phyloP scores from a whole-genome alignment of 2,113 vertebrate species.

The Panthera tigris region DNA sequence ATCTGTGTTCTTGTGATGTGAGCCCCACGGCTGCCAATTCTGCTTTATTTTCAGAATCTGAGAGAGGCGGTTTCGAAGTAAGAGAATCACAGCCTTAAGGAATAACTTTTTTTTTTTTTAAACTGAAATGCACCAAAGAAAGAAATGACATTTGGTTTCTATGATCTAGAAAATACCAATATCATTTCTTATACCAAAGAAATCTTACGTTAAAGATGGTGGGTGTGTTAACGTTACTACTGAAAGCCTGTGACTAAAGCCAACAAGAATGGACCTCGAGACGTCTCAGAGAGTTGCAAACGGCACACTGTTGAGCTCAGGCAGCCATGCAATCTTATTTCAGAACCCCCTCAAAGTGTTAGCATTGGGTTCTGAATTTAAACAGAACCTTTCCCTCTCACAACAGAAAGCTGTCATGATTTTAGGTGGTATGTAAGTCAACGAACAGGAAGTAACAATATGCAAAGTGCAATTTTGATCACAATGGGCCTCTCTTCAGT shows the following conservation, averaged over 20 bases:
- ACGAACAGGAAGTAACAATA: neutral
- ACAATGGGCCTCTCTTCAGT: neutral
- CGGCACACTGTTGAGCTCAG: neutral
- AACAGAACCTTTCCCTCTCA: neutral
- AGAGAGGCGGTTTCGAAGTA: neutral
- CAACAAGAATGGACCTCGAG: neutral
- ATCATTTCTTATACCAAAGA: neutral
- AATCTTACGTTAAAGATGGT: neutral
- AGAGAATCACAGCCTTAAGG: neutral
- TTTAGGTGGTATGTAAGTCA: neutral
- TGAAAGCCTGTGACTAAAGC: neutral
- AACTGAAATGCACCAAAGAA: neutral
- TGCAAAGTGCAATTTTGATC: neutral
- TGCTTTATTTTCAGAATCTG: neutral
- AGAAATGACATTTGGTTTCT: slow-evolving; percentile 23
- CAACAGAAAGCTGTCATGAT: slow-evolving; percentile 19
- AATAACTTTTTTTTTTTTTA: neutral
- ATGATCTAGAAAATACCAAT: neutral
- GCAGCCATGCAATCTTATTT: neutral
- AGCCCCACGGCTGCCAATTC: neutral
- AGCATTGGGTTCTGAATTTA: neutral
- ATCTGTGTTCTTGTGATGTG: neutral
- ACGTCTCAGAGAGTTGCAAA: fast-evolving
- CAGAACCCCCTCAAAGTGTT: neutral
- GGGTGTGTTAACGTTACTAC: neutral